Percentiles rank a stretch among this genome's conserved stretches.
Evolutionary conservation across 2,797 vertebrate genomes (phyloP).

Genomic region (Chiropotes sagulatus): DNA sequence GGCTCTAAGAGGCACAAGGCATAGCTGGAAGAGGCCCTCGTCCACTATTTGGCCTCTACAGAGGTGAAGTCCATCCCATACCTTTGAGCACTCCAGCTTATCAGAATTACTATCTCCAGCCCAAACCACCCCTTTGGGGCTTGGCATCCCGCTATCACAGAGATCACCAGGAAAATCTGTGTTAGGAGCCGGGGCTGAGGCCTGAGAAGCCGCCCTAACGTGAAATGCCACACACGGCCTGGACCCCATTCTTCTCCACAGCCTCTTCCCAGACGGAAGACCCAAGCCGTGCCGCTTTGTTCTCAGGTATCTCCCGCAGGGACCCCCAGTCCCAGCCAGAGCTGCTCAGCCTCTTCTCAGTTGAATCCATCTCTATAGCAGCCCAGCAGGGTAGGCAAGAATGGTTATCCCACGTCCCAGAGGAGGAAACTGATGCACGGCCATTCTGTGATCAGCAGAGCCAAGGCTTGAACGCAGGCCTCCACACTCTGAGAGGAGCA

Average conservation of each 20-base stretch:
- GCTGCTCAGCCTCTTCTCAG: not conserved
- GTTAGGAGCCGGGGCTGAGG: no score
- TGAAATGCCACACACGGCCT: not conserved
- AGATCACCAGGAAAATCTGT: not conserved
- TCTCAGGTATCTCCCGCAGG: not conserved
- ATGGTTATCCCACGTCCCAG: no score
- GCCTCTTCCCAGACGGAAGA: not conserved
- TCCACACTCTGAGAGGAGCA: not conserved
- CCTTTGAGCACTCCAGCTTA: rapidly evolving
- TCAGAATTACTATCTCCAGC: not conserved
- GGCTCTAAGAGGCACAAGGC: not conserved
- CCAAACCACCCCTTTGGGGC: not conserved
- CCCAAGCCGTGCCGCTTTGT: not conserved
- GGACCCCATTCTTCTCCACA: not conserved
- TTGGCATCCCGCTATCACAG: rapidly evolving
- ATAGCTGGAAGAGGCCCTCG: not conserved
- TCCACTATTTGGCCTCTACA: not conserved
- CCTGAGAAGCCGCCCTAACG: not conserved
- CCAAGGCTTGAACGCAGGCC: not conserved
- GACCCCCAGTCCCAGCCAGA: not conserved
- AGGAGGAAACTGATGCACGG: not conserved
- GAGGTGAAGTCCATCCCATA: not conserved
- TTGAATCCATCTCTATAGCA: not conserved
- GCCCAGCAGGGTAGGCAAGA: not conserved
- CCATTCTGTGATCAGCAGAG: not conserved